Evolutionary conservation across 2,888 invertebrate species (phyloP), one percentile per base, ranked within the genome.

Genomic region (Sinhomidia bicolor): DNA sequence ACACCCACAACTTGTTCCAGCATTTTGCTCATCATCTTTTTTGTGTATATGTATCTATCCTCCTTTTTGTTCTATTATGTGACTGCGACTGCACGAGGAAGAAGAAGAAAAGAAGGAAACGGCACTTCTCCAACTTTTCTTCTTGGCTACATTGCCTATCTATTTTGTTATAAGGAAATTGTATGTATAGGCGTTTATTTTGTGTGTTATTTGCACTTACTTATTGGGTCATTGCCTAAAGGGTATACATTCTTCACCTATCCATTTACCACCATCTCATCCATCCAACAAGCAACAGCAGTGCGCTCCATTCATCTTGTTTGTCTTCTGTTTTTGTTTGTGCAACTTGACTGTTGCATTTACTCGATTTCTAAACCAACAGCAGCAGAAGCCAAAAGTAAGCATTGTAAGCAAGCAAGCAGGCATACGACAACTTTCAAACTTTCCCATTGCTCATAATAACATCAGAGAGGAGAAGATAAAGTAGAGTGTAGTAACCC

Each of bases 1-100:
- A 85, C 85, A 78, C 85, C 76, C 78, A 62, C 76, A 65, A 78
- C 71, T 71, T 47, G 78, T 62, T 85, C 65, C 51, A 78, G 76
- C 51, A 85, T 47, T 47, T 51, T 76, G 51, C 29, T 12, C 12
- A 60, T 29, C 29, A 65, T 32, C 62, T 17, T 71, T 9, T n/a
- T n/a, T n/a, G n/a, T n/a, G n/a, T n/a, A n/a, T n/a, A n/a, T n/a
- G 20, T 54, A n/a, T 12, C 26, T 47, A 51, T 23, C 20, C 68
- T 6, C 81, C 26, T 68, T 62, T 17, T 7, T 26, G 20, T 29
- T 1, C 29, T 47, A 32, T 23, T 7, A 7, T 26, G 23, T 23
- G 1, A 47, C n/a, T n/a, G n/a, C n/a, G n/a, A n/a, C n/a, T n/a
- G n/a, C n/a, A n/a, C n/a, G n/a, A n/a, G n/a, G n/a, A n/a, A n/a